Evolutionary conservation across 2,797 vertebrate genomes (phyloP), one percentile per base, ranked within the genome.

Genomic region (Zenarchopterus dispar): DNA sequence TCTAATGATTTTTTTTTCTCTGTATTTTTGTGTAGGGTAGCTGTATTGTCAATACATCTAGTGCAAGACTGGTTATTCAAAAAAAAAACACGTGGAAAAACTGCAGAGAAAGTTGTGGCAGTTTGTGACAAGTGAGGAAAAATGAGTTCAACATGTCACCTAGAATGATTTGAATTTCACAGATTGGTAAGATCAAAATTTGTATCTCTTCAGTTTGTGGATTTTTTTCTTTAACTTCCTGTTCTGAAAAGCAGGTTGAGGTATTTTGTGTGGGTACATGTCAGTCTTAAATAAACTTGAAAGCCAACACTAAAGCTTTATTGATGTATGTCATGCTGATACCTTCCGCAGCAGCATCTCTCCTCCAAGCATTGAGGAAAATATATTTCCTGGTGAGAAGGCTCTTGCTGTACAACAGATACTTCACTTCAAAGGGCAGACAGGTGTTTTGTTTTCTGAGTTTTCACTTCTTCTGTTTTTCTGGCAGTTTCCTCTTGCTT

Each of bases 221-320:
- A 5, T 24, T 52, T 50, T 39, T 39, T 16, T 48, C 28, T 28
- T 54, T 55, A 33, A 42, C 49, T 46, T 72, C 4, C 24, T 39
- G 18, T 46, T 55, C 39, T 41, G 47, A 23, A 21, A 19, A 33
- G 24, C 18, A 62, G 42, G 23, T 36, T 52, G 15, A 55, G 53
- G 11, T 55, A 19, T 54, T 66, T 63, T 69, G 18, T 63, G 33
- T 51, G 21, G 21, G 49, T 47, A 15, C 11, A 19, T 44, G 24
- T 79, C 60, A 65, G 62, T 66, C 50, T 50, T 63, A 70, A 68
- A 75, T 46, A 61, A 62, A 67, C 24, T 17, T 65, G 52, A 73
- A 70, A 75, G 54, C 8, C 39, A 23, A 70, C 17, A 66, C 43
- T 26, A 19, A 70, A 61, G 51, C 21, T 39, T 61, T 76, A 62